Evolutionary conservation across 2,797 vertebrate genomes (phyloP).

Genomic region (Antrozous pallidus): DNA sequence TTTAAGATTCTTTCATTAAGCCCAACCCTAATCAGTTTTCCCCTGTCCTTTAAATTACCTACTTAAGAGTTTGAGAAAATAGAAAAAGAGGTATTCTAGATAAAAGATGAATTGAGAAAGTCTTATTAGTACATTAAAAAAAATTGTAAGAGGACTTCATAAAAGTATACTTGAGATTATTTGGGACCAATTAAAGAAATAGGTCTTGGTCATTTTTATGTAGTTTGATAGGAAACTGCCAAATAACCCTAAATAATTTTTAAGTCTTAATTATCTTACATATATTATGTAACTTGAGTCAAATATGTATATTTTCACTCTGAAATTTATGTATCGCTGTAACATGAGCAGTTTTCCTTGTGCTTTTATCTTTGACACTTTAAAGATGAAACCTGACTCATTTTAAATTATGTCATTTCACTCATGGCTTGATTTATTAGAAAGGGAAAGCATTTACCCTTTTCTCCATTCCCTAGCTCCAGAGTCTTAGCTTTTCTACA

Average conservation of each 20-base stretch:
- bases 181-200: neutral
- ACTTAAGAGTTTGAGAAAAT: neutral
- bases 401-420: neutral
- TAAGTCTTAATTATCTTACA: neutral
- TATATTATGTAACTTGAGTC: neutral
- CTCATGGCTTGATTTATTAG: neutral
- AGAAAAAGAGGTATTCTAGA: neutral
- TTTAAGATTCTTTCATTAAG: neutral
- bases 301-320: neutral
- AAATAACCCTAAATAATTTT: neutral
- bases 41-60: neutral
- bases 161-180: neutral
- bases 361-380: neutral
- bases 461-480: neutral
- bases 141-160: neutral
- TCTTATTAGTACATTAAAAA: neutral
- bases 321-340: neutral
- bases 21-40: neutral
- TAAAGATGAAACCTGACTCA: neutral
- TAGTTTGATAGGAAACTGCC: neutral
- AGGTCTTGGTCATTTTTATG: neutral
- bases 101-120: neutral
- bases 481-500: neutral
- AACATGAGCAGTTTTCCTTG: neutral
- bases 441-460: neutral